A percentile compares a stretch with the other conserved stretches of the same genome.
These are phyloP conservation scores for Todiramphus chloris DNA, from an alignment of 2,113 vertebrate genomes.

Conservation along the genomic window DNA sequence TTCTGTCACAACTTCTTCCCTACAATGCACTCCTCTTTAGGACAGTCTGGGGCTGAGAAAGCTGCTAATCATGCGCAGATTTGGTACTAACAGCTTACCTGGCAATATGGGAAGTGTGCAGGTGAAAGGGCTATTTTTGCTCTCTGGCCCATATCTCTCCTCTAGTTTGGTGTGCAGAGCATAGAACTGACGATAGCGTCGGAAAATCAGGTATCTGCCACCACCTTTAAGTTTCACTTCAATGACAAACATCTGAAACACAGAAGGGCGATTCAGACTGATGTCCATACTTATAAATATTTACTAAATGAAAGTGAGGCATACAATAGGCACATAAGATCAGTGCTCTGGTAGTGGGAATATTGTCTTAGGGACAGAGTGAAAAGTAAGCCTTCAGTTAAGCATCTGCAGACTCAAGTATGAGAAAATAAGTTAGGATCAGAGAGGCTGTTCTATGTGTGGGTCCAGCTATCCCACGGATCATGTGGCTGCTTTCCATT, in stretches of 20 bases:
- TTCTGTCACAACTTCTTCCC: neutral
- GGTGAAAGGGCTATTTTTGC: conserved; percentile 63
- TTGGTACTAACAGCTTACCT: conserved; percentile 70
- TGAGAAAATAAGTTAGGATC: neutral
- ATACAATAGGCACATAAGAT: neutral
- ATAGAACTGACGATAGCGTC: conserved; percentile 89
- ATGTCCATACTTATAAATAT: neutral
- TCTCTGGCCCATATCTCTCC: conserved; percentile 80
- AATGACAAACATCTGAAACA: conserved; percentile 87
- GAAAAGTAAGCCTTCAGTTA: neutral
- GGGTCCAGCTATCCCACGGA: neutral
- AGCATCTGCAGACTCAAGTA: neutral
- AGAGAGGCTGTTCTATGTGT: neutral
- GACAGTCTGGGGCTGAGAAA: neutral
- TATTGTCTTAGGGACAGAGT: neutral
- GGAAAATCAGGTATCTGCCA: conserved; percentile 91
- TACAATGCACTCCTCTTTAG: neutral
- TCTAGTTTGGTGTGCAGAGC: conserved; percentile 86
- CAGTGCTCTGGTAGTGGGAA: neutral
- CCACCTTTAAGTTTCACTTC: conserved; percentile 94
- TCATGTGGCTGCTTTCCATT: neutral
- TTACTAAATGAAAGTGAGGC: neutral
- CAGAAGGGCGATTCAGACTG: neutral
- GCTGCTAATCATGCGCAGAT: neutral
- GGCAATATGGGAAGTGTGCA: conserved; percentile 86